Conservation (phyloP, 2,797 vertebrate species). For the Allobates femoralis region DNA sequence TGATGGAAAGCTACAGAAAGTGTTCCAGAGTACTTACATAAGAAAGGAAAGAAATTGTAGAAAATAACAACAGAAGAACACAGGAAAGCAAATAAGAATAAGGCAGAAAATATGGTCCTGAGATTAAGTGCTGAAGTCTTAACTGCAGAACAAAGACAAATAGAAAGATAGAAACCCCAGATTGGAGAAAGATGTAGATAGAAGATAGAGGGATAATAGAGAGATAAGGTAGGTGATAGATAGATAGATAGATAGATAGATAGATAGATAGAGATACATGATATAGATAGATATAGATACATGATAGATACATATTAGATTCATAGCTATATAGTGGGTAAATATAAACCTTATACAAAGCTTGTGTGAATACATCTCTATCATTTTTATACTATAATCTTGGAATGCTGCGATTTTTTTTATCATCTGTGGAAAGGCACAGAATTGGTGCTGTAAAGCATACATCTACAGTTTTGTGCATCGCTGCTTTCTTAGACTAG, state of each 20-base stretch:
- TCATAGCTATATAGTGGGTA: no score
- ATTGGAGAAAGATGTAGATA: background rate
- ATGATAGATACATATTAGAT: no score
- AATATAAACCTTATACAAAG: no score
- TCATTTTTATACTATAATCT: no score
- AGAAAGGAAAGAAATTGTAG: conserved; percentile 3
- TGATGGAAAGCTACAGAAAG: conserved; percentile 31
- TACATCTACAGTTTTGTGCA: no score
- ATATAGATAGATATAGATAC: background rate
- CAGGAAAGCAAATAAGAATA: background rate
- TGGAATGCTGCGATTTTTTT: no score
- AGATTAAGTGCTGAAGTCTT: background rate
- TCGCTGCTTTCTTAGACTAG: no score
- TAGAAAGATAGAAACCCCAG: background rate
- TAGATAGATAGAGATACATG: no score
- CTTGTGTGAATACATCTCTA: no score
- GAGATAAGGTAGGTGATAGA: background rate
- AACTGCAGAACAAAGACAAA: background rate
- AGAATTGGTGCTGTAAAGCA: no score
- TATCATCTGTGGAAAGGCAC: no score
- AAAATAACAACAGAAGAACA: conserved; percentile 14
- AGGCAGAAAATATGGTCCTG: background rate
- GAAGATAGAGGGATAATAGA: background rate
- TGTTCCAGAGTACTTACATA: conserved; percentile 5
- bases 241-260: background rate